Evolutionary conservation across 2,797 vertebrate species (phyloP).

Genomic region (Catharus ustulatus): DNA sequence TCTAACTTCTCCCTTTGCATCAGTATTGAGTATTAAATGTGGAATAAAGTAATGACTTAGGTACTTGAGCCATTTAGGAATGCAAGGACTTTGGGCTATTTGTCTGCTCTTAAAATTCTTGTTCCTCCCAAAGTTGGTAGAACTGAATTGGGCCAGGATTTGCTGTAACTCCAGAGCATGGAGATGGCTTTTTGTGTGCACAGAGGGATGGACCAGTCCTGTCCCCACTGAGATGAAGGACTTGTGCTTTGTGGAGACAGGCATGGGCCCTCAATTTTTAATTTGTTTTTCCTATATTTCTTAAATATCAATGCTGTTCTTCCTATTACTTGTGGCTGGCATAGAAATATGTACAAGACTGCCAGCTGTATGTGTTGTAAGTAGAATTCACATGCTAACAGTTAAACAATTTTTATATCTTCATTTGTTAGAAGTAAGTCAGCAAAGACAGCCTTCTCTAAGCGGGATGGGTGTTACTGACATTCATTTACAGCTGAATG

Average conservation of each 20-base stretch:
- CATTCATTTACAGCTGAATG: background rate
- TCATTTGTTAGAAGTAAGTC: background rate
- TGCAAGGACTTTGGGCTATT: background rate
- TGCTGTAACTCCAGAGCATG: rapidly evolving
- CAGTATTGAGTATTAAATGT: background rate
- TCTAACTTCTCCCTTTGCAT: background rate
- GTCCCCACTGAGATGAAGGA: background rate
- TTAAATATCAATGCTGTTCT: background rate
- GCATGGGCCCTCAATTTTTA: background rate
- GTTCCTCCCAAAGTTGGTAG: background rate
- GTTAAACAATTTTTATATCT: background rate
- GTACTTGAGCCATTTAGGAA: background rate
- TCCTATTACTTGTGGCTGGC: background rate
- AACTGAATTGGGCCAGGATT: background rate
- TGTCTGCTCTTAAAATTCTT: background rate
- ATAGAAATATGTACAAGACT: background rate
- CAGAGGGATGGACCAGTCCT: background rate
- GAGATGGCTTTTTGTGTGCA: background rate
- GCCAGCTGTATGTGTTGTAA: background rate
- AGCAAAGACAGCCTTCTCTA: conserved; percentile 49
- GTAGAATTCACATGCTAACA: background rate
- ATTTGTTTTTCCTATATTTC: background rate
- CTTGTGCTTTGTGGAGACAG: background rate
- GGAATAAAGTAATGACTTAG: background rate
- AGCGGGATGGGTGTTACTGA: conserved; percentile 28